Percentiles rank a stretch among this genome's conserved stretches.
These are phyloP conservation scores for Athalia cordata DNA, from an alignment of 2,888 invertebrate species.

Conservation along the genomic window DNA sequence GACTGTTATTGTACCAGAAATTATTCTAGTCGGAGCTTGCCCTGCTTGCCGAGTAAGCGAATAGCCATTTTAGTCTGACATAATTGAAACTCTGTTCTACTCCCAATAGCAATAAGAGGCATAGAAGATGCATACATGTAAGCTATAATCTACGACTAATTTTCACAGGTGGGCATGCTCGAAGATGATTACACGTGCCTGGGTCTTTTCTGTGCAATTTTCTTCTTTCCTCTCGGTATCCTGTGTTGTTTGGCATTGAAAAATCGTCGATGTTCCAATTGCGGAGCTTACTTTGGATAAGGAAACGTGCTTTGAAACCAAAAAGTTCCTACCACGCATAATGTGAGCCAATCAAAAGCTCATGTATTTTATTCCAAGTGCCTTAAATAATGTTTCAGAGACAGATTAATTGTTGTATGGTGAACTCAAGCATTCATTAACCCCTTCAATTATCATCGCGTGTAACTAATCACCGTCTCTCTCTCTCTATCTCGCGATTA, in stretches of 20 bases:
- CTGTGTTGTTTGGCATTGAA: conserved; percentile 90
- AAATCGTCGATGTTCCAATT: conserved; percentile 90
- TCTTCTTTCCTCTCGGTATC: conserved; percentile 91
- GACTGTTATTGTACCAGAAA: conserved; percentile 83
- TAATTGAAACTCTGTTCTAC: background rate
- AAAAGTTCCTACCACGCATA: background rate
- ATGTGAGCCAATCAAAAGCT: background rate
- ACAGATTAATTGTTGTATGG: no score
- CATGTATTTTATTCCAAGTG: conserved; percentile 6
- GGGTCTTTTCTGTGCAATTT: conserved; percentile 88
- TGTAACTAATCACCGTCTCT: no score
- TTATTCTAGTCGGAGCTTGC: conserved; percentile 90
- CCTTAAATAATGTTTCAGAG: background rate
- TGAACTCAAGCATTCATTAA: no score
- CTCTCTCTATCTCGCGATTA: no score
- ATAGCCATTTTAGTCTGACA: background rate
- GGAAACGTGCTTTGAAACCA: background rate
- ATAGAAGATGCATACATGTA: background rate
- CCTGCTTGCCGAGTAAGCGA: conserved; percentile 86
- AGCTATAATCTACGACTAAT: conserved; percentile 14
- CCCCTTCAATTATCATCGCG: no score
- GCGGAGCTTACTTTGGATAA: conserved; percentile 87
- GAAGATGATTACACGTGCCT: conserved; percentile 92
- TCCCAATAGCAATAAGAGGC: background rate
- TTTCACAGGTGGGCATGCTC: conserved; percentile 82